Evolutionary conservation across 2,888 invertebrate genomes (phyloP).

Genomic region (Calliphora vomitoria): DNA sequence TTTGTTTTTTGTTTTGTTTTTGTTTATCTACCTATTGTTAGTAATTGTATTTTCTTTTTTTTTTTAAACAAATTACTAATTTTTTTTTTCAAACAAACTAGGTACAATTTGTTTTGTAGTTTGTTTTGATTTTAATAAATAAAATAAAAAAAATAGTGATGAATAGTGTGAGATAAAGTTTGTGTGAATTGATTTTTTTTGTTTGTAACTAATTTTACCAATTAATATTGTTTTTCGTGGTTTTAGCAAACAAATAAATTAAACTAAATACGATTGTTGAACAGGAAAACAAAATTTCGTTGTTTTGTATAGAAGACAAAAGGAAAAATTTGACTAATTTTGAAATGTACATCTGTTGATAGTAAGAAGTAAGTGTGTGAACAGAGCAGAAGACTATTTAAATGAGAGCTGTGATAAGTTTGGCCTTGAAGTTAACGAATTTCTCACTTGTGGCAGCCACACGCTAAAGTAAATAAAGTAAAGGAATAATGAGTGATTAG

Average conservation of each 20-base stretch:
- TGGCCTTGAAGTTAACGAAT: conserved; percentile 96
- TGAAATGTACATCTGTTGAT: conserved; percentile 64
- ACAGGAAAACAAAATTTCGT: conserved; percentile 50
- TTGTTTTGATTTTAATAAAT: conserved; percentile 63
- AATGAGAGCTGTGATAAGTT: conserved; percentile 95
- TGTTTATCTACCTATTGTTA: conserved; percentile 45
- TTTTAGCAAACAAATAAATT: conserved; percentile 67
- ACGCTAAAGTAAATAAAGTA: conserved; percentile 85
- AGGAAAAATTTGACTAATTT: conserved; percentile 68
- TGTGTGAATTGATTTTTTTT: conserved; percentile 24
- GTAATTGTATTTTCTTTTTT: conserved; percentile 28
- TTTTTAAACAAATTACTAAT: background rate
- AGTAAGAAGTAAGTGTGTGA: conserved; percentile 24
- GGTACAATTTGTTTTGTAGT: conserved; percentile 35
- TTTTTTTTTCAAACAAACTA: conserved; percentile 16
- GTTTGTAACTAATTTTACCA: background rate
- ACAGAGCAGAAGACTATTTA: conserved; percentile 84
- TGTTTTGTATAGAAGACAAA: conserved; percentile 40
- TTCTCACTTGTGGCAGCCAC: conserved; percentile 95
- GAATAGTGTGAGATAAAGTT: conserved; percentile 35
- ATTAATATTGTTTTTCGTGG: background rate
- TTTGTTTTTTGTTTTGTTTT: conserved; percentile 17
- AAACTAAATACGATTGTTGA: conserved; percentile 74
- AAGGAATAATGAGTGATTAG: background rate
- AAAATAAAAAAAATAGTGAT: conserved; percentile 60